phyloP scores from a whole-genome alignment of 2,888 invertebrate genomes.

The Agrypnus murinus region DNA sequence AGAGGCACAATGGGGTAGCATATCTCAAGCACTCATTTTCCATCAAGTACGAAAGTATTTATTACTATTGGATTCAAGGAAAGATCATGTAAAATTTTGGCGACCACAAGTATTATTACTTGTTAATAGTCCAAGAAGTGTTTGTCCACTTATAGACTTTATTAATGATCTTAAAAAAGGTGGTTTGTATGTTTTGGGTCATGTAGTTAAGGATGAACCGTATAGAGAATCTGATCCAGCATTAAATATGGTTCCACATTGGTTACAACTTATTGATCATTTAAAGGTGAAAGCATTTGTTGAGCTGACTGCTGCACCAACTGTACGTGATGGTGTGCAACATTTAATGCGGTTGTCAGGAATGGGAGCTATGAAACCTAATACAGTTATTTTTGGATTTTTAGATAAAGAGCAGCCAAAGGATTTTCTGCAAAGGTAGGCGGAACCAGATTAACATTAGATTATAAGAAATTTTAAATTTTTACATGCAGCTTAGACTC shows the following conservation, averaged over 20 bases:
- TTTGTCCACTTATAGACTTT: constrained; percentile 95
- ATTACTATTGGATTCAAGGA: constrained; percentile 93
- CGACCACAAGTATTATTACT: constrained; percentile 96
- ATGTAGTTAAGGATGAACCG: constrained; percentile 81
- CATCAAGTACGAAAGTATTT: constrained; percentile 99
- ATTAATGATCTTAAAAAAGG: constrained; percentile 98
- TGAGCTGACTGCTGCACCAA: constrained; percentile 90
- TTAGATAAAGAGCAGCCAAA: constrained; percentile 84
- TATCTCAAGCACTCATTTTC: constrained; percentile 99
- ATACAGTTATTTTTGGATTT: constrained; percentile 96
- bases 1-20: constrained; percentile 94
- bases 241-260: constrained; percentile 86
- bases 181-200: constrained; percentile 90
- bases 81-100: constrained; percentile 99
- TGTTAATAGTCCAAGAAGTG: constrained; percentile 92
- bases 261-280: constrained; percentile 96
- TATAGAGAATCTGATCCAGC: constrained; percentile 79
- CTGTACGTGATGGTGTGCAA: constrained; percentile 92
- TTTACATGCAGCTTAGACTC: constrained; percentile 73
- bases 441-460: no score
- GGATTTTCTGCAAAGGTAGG: constrained; percentile 88
- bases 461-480: constrained; percentile 27
- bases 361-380: constrained; percentile 99
- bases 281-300: constrained; percentile 97
- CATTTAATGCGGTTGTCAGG: constrained; percentile 94